Evolutionary conservation across 2,888 invertebrate genomes (phyloP), one percentile per base, ranked within the genome.

Genomic region (Synergus japonicus): DNA sequence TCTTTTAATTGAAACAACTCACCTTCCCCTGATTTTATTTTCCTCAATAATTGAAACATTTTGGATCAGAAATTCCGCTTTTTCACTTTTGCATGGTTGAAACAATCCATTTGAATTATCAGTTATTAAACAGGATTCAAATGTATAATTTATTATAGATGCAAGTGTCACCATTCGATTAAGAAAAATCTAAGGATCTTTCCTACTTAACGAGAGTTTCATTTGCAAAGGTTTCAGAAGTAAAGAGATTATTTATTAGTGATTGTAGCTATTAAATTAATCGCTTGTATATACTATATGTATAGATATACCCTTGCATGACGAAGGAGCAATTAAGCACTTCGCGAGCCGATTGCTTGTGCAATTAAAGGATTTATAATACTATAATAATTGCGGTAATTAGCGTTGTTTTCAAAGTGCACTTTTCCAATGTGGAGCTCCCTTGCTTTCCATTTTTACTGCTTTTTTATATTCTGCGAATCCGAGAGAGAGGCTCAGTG

Each of bases 341-440:
- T 90, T 84, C 81, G 85, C 81, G 82, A 84, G 85, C 86, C 86
- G 87, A 89, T 89, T 89, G 88, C 86, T 85, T 84, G 85, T 77
- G 87, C 88, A 89, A 89, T 89, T 89, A 88, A 84, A 85, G 84
- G 86, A 88, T 89, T 89, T 89, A 88, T 87, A 88, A 89, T 88
- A 87, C 87, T 86, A 86, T 84, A 85, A 85, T 88, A 90, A 89
- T 88, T 88, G 86, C 87, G 83, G 88, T 88, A 88, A 89, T 90
- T 90, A 89, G 82, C 86, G 85, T 85, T 84, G 84, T 86, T 84
- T 80, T 83, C 83, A 82, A 82, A 84, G 86, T 85, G 83, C 85
- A 84, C 85, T 80, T 76, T 73, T n/a, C 49, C 73, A 73, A 69
- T 49, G 49, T 29, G 46, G 18, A 44, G 22, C 44, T 67, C 44